Base-by-base conservation (phyloP, 2,797 vertebrate genomes). In the Alauda arvensis region DNA sequence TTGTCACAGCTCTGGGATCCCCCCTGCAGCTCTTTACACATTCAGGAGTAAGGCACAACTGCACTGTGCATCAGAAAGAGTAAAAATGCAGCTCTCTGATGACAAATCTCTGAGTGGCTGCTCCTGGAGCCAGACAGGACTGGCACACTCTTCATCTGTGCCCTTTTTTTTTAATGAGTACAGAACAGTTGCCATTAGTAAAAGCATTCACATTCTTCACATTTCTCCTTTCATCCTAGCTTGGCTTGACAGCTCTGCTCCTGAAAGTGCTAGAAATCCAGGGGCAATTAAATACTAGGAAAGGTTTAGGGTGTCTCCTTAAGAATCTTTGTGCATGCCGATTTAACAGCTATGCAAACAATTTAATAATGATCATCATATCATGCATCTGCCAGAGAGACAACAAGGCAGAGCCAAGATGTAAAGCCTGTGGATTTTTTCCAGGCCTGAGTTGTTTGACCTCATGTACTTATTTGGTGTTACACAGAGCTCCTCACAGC, bases 341-440 rank as follows among this genome's bases (percentile, higher is more conserved):
- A 91, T 92, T 70, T 94, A 85, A 79, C 56, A 92, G 79, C 79
- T 78, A 87, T 67, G 68, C 67, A 72, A 70, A 52, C 53, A 78
- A 72, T 70, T 79, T 68, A 77, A 68, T 26, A 86, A 52, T 53
- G 57, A 59, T 45, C 52, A 83, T 29, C 29, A 4, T 29, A 63
- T 52, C 31, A 43, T 11, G 52, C 40, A 63, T 37, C 81, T 91
- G 67, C 39, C 88, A 86, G 59, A 3, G 18, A 87, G 65, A 80
- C 51, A 81, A 81, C 28, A 10, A 40, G 29, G 65, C 45, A 49
- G 12, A 68, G 65, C 37, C 80, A 80, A 26, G 24, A 77, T 83
- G 77, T 9, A 77, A 85, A 92, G 80, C 60, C 79, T 85, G 45
- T 33, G 71, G 72, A 85, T 59, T 83, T 89, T 83, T 94, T 63